Base-by-base conservation (phyloP, 2,797 vertebrate species). In the Crenichthys baileyi region DNA sequence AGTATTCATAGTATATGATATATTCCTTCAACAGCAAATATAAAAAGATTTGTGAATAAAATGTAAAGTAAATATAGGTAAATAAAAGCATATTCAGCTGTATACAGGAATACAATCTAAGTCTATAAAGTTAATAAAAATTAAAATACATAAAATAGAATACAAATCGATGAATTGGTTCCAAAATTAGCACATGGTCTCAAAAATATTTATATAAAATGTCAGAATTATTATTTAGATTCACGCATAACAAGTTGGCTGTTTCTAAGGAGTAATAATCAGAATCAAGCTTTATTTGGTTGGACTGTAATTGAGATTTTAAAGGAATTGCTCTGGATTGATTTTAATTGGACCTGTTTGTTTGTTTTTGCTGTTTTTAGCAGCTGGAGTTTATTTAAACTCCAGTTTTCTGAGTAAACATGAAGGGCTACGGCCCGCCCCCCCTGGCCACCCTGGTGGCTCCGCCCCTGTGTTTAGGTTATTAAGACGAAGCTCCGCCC, bases 401-500 rank as follows among this genome's bases (percentile, higher is more conserved):
- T 44, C 9, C 44, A 44, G n/a, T 29, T 60, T 29, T 5, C n/a
- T 15, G 24, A 15, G 58, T 29, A 60, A 29, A 60, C 26, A 60
- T 29, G 12, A 29, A 60, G 58, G 58, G 44, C 44, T 9, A 5
- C 44, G 44, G 5, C 5, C 1, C 31, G 31, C 6, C 44, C 44
- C 44, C 9, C 1, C n/a, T 29, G 58, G 29, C 31, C n/a, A 63
- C 31, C 61, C 5, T 50, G 8, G 1, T 20, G 85, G 50, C 79
- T 72, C 61, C 82, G 75, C 82, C 76, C 16, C 36, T 67, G 77
- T 89, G 81, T 88, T 91, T 83, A 83, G 77, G 79, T 65, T 31
- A 31, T 36, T 65, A 7, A 71, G 83, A 85, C 78, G 82, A 81
- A 70, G 77, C 88, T 24, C 85, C 90, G 80, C 89, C 90, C 76